These are phyloP conservation scores for Molothrus ater DNA, from an alignment of 2,797 vertebrate genomes.

Conservation along the genomic window DNA sequence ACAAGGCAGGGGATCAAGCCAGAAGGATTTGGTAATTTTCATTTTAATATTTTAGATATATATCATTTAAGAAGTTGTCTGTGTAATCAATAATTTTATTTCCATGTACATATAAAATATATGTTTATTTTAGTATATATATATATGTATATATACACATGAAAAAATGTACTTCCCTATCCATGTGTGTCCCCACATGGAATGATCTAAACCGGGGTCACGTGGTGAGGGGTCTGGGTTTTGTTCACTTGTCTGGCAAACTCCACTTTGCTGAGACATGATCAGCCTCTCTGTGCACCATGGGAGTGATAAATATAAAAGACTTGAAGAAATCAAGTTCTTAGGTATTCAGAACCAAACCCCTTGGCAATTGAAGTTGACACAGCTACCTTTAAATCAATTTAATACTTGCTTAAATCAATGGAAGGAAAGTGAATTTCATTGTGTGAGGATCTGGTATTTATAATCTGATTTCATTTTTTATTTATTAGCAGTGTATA, in stretches of 20 bases:
- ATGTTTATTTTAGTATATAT: neutral
- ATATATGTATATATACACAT: neutral
- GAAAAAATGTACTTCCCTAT: neutral
- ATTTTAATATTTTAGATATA: neutral
- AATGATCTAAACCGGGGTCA: neutral
- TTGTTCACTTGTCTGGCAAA: neutral
- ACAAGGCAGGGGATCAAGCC: neutral
- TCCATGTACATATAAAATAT: rapidly evolving
- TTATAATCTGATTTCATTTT: neutral
- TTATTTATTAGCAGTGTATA: neutral
- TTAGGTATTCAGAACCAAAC: neutral
- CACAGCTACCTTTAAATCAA: conserved; percentile 2
- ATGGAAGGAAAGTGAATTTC: neutral
- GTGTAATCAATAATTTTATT: neutral
- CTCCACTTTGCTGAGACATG: neutral
- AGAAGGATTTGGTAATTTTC: neutral
- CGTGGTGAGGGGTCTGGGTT: neutral
- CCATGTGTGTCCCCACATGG: neutral
- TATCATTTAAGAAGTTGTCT: neutral
- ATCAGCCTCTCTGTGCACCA: neutral
- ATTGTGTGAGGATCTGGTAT: neutral
- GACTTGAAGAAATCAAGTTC: conserved; percentile 1
- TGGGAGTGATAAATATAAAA: neutral
- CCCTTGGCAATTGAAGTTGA: neutral
- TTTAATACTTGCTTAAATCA: conserved; percentile 34